Evolutionary conservation across 1,140 invertebrate genomes (phyloP).

Genomic region (Berghia stephanieae): DNA sequence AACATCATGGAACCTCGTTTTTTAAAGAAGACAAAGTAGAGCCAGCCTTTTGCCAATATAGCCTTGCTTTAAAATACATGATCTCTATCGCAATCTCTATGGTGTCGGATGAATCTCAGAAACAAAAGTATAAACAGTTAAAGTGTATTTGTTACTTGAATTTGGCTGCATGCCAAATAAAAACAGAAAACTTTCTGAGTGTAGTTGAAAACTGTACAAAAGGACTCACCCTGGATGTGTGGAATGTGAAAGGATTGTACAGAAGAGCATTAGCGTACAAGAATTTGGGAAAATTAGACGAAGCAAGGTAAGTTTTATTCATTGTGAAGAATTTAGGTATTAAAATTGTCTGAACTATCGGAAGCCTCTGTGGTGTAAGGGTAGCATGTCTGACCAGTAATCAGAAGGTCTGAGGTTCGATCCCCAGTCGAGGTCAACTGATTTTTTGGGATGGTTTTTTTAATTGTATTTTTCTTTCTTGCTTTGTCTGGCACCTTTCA

Average conservation of each 20-base stretch:
- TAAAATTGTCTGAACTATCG: too few species aligned
- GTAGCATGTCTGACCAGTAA: too few species aligned
- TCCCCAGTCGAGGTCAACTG: too few species aligned
- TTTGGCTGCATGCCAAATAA: constrained; percentile 69
- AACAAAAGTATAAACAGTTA: constrained; percentile 33
- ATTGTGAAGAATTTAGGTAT: too few species aligned
- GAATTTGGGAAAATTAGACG: neutral
- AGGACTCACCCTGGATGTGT: constrained; percentile 71
- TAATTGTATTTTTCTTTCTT: too few species aligned
- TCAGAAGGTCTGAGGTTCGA: too few species aligned
- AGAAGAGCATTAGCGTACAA: constrained; percentile 52
- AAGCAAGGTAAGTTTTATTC: constrained; percentile 24
- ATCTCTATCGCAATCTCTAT: constrained; percentile 34
- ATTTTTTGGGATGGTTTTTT: too few species aligned
- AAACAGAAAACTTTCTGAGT: constrained; percentile 71
- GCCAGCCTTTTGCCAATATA: constrained; percentile 48
- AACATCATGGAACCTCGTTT: constrained; percentile 47
- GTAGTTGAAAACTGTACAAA: constrained; percentile 74
- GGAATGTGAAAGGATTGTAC: constrained; percentile 72
- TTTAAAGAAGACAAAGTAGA: constrained; percentile 44
- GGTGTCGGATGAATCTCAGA: constrained; percentile 5
- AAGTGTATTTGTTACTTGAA: constrained; percentile 51
- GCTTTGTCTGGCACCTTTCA: too few species aligned
- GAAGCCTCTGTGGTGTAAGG: too few species aligned
- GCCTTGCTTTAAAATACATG: constrained; percentile 44